Conservation (phyloP, 2,113 vertebrate genomes). For the Capreolus pygargus region DNA sequence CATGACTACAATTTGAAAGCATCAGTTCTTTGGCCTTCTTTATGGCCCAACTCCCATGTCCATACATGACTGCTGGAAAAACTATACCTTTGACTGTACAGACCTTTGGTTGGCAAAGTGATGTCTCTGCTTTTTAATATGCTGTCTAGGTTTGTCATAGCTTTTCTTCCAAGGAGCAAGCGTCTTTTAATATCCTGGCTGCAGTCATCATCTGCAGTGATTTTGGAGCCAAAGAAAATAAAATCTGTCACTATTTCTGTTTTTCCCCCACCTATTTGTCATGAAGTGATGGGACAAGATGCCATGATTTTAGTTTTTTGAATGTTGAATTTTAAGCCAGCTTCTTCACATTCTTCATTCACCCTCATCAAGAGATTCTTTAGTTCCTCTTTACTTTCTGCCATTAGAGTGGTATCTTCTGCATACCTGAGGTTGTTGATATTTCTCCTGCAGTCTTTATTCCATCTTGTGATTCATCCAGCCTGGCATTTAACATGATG, state of each 20-base stretch:
- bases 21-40: neutral
- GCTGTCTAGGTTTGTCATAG: neutral
- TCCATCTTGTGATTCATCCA: neutral
- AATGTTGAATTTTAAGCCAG: neutral
- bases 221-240: neutral
- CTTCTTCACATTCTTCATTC: neutral
- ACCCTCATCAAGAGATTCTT: neutral
- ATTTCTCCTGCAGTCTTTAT: neutral
- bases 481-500: neutral
- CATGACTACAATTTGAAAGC: neutral
- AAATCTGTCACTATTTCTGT: neutral
- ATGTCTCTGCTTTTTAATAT: neutral
- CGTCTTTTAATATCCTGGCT: neutral
- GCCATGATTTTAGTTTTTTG: neutral
- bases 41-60: neutral
- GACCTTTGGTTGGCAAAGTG: neutral
- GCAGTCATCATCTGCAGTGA: neutral
- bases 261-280: neutral
- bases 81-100: neutral
- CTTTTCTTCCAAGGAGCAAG: neutral
- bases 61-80: neutral
- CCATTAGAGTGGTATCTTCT: neutral
- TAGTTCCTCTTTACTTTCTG: neutral
- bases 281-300: neutral
- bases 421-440: neutral